Evolutionary conservation across 2,797 vertebrate genomes (phyloP).

Genomic region (Micrastur ruficollis): DNA sequence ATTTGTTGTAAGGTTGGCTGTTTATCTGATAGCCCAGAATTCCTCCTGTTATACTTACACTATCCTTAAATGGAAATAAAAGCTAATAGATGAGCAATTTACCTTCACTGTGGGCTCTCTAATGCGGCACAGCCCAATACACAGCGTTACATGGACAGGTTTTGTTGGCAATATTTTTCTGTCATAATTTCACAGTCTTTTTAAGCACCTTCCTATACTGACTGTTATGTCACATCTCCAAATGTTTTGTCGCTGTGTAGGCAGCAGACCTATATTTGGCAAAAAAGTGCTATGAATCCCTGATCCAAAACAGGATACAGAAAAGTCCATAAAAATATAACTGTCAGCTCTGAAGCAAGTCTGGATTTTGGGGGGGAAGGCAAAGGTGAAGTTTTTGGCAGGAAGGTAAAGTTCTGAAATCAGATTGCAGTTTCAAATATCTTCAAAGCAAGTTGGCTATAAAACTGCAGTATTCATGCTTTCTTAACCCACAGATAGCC

Average conservation of each 20-base stretch:
- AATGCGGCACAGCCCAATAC: not conserved
- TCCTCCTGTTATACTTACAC: not conserved
- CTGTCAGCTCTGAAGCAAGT: not conserved
- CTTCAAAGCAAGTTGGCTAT: not conserved
- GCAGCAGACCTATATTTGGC: constrained; percentile 22
- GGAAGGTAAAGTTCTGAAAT: not conserved
- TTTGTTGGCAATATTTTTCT: not conserved
- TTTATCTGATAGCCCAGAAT: not conserved
- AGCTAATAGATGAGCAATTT: not conserved
- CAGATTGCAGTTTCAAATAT: not conserved
- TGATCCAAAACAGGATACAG: constrained; percentile 7
- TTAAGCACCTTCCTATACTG: not conserved
- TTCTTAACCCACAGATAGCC: not conserved
- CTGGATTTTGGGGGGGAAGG: not conserved
- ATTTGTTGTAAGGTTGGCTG: not conserved
- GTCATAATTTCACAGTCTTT: not conserved
- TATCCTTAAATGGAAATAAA: not conserved
- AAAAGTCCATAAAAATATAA: not conserved
- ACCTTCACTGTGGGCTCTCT: not conserved
- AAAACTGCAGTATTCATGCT: not conserved
- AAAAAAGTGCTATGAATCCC: constrained; percentile 16
- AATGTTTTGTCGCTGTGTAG: constrained; percentile 28
- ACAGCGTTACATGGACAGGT: not conserved
- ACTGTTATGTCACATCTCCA: not conserved
- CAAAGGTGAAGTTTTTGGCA: not conserved